Evolutionary conservation across 2,113 vertebrate genomes (phyloP).

Genomic region (Anolis sagrei): DNA sequence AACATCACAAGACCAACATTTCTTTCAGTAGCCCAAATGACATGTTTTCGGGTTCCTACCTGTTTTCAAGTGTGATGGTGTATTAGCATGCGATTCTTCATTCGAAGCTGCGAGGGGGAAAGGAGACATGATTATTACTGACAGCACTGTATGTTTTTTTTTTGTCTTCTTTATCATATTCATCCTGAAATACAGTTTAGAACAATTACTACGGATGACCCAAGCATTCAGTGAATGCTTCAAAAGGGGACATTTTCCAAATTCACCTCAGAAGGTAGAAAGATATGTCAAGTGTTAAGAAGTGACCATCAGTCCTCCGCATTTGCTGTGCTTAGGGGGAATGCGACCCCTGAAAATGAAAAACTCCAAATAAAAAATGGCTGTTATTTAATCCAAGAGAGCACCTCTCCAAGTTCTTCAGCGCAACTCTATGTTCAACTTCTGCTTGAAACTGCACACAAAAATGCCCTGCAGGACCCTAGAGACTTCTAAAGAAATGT

Average conservation of each 20-base stretch:
- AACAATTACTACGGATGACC: neutral
- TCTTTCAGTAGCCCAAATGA: neutral
- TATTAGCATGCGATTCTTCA: slow-evolving; percentile 72
- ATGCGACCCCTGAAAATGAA: no score
- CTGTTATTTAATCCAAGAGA: no score
- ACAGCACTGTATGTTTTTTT: neutral
- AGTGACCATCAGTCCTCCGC: no score
- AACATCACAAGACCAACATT: neutral
- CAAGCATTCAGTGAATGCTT: no score
- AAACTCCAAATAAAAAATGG: no score
- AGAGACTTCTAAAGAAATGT: no score
- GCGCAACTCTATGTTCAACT: no score
- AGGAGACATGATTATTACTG: neutral
- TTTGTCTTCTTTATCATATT: neutral
- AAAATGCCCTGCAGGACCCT: no score
- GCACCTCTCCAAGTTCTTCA: no score
- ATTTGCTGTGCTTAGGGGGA: no score
- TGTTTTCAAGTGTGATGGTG: slow-evolving; percentile 79
- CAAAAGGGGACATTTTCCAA: neutral
- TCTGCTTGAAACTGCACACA: no score
- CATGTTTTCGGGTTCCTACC: slow-evolving; percentile 46
- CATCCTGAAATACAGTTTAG: neutral
- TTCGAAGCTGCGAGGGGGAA: slow-evolving; percentile 66
- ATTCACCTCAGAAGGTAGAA: neutral
- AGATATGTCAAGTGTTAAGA: no score